phyloP scores from a whole-genome alignment of 2,113 vertebrate genomes.

The Erythrolamprus reginae region DNA sequence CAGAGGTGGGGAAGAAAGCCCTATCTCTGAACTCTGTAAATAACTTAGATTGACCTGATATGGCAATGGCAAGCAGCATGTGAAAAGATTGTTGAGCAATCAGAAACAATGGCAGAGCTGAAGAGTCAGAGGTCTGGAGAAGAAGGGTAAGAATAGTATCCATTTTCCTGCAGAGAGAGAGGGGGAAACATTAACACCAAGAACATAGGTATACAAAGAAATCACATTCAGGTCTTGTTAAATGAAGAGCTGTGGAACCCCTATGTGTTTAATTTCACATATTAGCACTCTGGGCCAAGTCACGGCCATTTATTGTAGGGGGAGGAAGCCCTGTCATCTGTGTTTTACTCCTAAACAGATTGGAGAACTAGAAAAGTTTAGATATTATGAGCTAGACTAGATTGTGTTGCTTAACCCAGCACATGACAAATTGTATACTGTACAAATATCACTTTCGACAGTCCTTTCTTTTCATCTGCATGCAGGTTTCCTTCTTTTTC shows the following conservation, averaged over 20 bases:
- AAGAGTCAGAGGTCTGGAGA: constrained; percentile 73
- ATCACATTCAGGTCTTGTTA: background rate
- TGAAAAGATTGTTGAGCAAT: constrained; percentile 43
- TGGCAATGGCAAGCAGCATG: constrained; percentile 57
- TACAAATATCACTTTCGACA: background rate
- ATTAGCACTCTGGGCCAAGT: background rate
- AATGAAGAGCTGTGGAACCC: background rate
- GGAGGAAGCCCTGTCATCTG: background rate
- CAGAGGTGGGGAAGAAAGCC: constrained; percentile 73
- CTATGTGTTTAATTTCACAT: background rate
- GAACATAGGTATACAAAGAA: background rate
- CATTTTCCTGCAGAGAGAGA: constrained; percentile 69
- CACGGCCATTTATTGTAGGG: background rate
- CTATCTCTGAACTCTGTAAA: constrained; percentile 72
- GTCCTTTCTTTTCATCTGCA: background rate
- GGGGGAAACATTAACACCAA: background rate
- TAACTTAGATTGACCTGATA: constrained; percentile 50
- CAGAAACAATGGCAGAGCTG: constrained; percentile 45
- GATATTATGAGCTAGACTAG: background rate
- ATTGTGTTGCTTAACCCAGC: background rate
- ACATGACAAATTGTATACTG: background rate
- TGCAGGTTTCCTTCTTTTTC: background rate
- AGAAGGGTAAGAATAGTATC: constrained; percentile 70
- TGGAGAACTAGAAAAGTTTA: background rate
- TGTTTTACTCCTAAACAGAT: background rate